These are phyloP conservation scores for Luffia ferchaultella DNA, from an alignment of 2,888 invertebrate genomes.

Conservation along the genomic window DNA sequence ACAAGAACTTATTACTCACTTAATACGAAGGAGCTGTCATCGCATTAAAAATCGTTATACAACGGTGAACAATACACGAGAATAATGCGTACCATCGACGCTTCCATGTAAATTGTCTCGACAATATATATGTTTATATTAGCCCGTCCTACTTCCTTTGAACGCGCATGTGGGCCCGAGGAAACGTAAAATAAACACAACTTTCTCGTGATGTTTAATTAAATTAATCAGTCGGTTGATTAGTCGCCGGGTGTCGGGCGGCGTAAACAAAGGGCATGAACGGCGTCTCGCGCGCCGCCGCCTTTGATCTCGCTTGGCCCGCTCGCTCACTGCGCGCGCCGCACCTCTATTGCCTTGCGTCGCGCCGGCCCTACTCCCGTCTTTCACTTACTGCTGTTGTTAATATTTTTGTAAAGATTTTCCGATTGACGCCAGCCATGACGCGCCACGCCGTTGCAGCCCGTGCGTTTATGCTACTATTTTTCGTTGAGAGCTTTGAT, in stretches of 20 bases:
- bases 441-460: too few relatives aligned
- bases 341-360: background rate
- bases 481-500: too few relatives aligned
- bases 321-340: background rate
- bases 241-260: conserved; percentile 54
- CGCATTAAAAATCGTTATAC: too few relatives aligned
- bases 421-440: conserved; percentile 24
- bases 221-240: conserved; percentile 66
- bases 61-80: too few relatives aligned
- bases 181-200: conserved; percentile 63
- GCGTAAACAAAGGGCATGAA: conserved; percentile 50
- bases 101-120: conserved; percentile 21
- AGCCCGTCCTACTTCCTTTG: conserved; percentile 51
- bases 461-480: too few relatives aligned
- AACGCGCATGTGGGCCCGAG: conserved; percentile 63
- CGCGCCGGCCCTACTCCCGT: background rate
- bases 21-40: too few relatives aligned
- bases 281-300: conserved; percentile 18
- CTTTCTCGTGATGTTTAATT: conserved; percentile 67
- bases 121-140: conserved; percentile 51
- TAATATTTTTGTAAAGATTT: conserved; percentile 29
- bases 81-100: background rate
- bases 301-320: conserved; percentile 44
- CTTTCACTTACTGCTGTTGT: conserved; percentile 6
- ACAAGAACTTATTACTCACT: too few relatives aligned